These are phyloP conservation scores for Xestia c-nigrum DNA, from an alignment of 2,888 invertebrate genomes.

Conservation along the genomic window DNA sequence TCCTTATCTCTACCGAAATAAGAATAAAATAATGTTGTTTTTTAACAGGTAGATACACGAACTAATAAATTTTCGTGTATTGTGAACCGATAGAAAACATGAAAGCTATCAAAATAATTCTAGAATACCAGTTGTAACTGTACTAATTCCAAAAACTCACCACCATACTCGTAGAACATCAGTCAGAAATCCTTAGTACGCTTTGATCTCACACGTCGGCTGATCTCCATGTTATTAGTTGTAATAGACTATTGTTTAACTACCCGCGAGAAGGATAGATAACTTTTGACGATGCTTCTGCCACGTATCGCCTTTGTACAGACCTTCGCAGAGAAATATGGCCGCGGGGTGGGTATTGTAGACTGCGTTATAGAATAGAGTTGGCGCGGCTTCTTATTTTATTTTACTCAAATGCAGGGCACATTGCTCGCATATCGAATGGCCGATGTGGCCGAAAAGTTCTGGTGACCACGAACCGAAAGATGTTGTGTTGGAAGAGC, in stretches of 20 bases:
- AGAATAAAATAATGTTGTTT: background rate
- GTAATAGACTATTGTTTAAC: conserved; percentile 68
- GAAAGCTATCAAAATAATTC: background rate
- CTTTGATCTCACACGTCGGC: conserved; percentile 50
- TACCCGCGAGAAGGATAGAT: conserved; percentile 69
- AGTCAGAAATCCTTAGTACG: conserved; percentile 60
- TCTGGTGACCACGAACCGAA: too few relatives aligned
- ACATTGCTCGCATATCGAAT: too few relatives aligned
- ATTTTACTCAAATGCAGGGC: background rate
- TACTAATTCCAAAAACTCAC: conserved; percentile 9
- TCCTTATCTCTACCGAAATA: background rate
- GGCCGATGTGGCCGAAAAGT: too few relatives aligned
- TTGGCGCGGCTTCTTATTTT: background rate
- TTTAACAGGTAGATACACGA: background rate
- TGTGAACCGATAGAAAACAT: background rate
- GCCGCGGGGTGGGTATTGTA: conserved; percentile 71
- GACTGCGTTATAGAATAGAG: conserved; percentile 50
- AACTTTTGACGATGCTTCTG: conserved; percentile 70
- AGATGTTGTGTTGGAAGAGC: too few relatives aligned
- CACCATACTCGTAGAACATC: conserved; percentile 19
- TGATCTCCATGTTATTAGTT: conserved; percentile 61
- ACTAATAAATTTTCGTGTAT: background rate
- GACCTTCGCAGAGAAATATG: conserved; percentile 76
- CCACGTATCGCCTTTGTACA: conserved; percentile 82
- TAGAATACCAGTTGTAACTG: background rate